Percentiles rank a stretch among this genome's conserved stretches.
These are phyloP conservation scores for Indri indri DNA, from an alignment of 2,113 vertebrate genomes.

Conservation along the genomic window DNA sequence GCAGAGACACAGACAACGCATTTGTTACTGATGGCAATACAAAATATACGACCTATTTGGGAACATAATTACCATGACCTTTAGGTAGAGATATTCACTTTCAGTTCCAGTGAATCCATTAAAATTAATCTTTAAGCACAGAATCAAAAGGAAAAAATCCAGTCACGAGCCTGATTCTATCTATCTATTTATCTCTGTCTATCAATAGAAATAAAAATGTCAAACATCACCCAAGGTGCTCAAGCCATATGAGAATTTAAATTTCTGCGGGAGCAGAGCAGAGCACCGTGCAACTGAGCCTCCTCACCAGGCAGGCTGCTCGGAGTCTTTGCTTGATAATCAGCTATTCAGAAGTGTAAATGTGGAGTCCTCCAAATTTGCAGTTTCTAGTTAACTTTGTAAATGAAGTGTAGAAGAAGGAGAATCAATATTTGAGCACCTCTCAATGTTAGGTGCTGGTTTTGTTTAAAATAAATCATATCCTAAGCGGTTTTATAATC, in stretches of 20 bases:
- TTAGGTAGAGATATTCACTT: conserved; percentile 36
- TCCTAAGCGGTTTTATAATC: not conserved
- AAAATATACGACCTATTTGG: not conserved
- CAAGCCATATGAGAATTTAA: not conserved
- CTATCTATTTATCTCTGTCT: not conserved
- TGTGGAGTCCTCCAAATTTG: not conserved
- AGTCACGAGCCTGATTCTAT: not conserved
- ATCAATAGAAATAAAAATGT: not conserved
- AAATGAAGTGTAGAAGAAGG: not conserved
- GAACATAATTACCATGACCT: conserved; percentile 48
- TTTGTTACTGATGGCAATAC: not conserved
- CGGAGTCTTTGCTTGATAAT: not conserved
- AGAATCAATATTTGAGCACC: conserved; percentile 31
- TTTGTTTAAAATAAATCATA: conserved; percentile 38
- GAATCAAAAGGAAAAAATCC: not conserved
- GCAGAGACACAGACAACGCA: conserved; percentile 20
- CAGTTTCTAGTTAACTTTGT: conserved; percentile 33
- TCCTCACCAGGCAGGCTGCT: not conserved
- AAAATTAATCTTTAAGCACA: not conserved
- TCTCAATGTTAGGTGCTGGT: conserved; percentile 21
- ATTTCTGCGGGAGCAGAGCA: not conserved
- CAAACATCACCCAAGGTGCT: not conserved
- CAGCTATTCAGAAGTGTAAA: not conserved
- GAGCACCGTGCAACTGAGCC: not conserved
- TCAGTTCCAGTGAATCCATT: conserved; percentile 17